phyloP scores from a whole-genome alignment of 1,140 invertebrate genomes.

The Neuroterus valhalla region DNA sequence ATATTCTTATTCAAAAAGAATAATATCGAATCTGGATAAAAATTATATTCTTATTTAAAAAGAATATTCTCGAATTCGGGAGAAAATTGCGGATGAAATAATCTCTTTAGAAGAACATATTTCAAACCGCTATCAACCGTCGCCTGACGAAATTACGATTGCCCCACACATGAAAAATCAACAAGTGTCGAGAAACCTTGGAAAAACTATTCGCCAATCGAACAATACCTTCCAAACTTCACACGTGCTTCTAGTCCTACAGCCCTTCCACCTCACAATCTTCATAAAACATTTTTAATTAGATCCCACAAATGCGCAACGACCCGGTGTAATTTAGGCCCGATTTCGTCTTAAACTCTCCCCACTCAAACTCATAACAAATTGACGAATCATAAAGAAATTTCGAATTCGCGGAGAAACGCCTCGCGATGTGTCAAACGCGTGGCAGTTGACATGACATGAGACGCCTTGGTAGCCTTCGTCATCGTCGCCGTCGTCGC shows the following conservation, averaged over 20 bases:
- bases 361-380: neutral
- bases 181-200: no score
- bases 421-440: constrained; percentile 60
- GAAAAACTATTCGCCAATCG: neutral
- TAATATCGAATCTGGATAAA: no score
- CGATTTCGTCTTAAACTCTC: neutral
- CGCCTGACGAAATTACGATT: no score
- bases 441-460: constrained; percentile 70
- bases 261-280: constrained; percentile 30
- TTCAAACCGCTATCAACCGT: no score
- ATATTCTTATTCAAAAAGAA: no score
- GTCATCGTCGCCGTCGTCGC: constrained; percentile 45
- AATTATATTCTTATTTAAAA: no score
- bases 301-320: neutral
- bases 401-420: constrained; percentile 27
- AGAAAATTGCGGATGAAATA: no score
- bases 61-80: no score
- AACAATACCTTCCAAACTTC: neutral
- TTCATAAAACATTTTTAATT: constrained; percentile 3
- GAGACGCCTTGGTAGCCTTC: constrained; percentile 43
- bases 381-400: neutral
- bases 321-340: neutral
- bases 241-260: neutral
- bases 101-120: no score
- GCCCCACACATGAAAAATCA: no score